These are phyloP conservation scores for Polypedilum vanderplanki DNA, from an alignment of 1,140 invertebrate genomes.

Conservation along the genomic window DNA sequence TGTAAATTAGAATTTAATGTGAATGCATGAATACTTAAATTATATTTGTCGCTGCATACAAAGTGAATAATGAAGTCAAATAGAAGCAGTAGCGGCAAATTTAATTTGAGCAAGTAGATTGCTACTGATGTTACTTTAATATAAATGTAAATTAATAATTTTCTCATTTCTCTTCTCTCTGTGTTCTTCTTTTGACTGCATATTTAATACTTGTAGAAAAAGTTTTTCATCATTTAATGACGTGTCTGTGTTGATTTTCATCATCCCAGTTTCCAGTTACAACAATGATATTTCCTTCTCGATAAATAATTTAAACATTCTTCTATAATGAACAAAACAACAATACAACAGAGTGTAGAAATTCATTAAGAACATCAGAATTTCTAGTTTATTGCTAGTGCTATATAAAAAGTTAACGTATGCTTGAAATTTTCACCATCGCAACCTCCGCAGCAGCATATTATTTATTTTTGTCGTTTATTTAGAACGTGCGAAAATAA, in stretches of 20 bases:
- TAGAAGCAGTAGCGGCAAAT: too few relatives aligned
- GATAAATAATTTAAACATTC: too few relatives aligned
- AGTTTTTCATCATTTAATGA: slow-evolving; percentile 1
- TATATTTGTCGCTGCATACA: too few relatives aligned
- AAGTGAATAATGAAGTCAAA: too few relatives aligned
- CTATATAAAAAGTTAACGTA: not conserved
- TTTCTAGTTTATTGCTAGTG: not conserved
- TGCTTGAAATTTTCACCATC: not conserved
- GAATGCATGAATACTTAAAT: too few relatives aligned
- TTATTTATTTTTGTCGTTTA: not conserved
- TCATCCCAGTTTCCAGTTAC: not conserved
- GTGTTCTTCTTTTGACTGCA: not conserved
- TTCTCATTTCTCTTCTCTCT: not conserved
- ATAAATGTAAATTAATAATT: slow-evolving; percentile 14
- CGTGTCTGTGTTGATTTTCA: slow-evolving; percentile 17
- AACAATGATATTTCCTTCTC: too few relatives aligned
- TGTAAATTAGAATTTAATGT: too few relatives aligned
- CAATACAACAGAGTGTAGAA: not conserved
- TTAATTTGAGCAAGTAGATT: too few relatives aligned
- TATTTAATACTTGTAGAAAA: not conserved
- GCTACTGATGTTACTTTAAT: not conserved
- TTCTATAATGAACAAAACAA: not conserved
- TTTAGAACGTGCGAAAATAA: not conserved
- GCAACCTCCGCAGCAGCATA: not conserved
- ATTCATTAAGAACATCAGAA: not conserved